Percentiles rank a stretch among this genome's conserved stretches.
These are phyloP conservation scores for Anarhynchus alexandrinus DNA, from an alignment of 2,113 vertebrate species.

Conservation along the genomic window DNA sequence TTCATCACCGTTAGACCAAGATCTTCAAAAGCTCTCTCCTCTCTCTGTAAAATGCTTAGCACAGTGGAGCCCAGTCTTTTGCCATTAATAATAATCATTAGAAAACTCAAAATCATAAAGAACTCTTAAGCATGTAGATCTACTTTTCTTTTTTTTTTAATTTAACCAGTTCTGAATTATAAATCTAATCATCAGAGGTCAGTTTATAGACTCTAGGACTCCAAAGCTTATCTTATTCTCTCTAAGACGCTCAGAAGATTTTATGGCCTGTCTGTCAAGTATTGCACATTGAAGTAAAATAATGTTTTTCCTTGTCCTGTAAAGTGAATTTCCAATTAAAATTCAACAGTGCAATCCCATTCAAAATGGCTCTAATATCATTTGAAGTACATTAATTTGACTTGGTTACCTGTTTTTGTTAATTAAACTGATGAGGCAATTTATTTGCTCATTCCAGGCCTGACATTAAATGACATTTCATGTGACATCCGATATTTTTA, in stretches of 20 bases:
- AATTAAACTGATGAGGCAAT: slow-evolving; percentile 69
- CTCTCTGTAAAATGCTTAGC: neutral
- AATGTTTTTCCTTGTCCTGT: neutral
- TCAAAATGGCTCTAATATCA: slow-evolving; percentile 49
- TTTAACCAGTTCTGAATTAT: neutral
- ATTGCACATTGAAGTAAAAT: neutral
- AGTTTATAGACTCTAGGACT: neutral
- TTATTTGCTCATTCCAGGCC: slow-evolving; percentile 59
- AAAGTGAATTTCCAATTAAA: slow-evolving; percentile 44
- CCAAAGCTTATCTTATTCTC: neutral
- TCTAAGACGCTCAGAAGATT: neutral
- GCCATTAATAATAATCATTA: neutral
- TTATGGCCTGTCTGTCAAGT: neutral
- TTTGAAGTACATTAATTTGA: slow-evolving; percentile 59
- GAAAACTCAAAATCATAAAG: neutral
- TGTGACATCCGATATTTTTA: slow-evolving; percentile 67
- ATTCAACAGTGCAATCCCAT: slow-evolving; percentile 13
- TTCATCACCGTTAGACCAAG: neutral
- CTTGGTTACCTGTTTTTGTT: slow-evolving; percentile 60
- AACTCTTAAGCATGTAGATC: neutral
- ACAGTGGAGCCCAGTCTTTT: neutral
- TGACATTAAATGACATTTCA: slow-evolving; percentile 72
- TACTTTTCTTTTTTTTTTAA: no score
- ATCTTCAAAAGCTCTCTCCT: neutral
- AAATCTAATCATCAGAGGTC: neutral